Evolutionary conservation across 2,113 vertebrate species (phyloP).

Genomic region (Poicephalus gulielmi): DNA sequence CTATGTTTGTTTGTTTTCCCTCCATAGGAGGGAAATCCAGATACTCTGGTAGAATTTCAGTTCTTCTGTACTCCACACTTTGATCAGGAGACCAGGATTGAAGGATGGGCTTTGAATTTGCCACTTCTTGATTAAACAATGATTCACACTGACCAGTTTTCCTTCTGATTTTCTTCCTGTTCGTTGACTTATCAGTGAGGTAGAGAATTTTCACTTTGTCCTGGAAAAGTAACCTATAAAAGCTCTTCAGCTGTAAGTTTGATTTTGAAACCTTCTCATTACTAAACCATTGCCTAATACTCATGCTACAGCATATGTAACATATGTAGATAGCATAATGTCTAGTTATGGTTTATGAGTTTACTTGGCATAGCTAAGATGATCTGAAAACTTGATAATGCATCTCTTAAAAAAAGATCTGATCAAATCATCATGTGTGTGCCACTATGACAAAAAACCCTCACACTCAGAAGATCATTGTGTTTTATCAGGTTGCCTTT

Average conservation of each 20-base stretch:
- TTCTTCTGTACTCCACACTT: not conserved
- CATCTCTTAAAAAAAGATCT: not conserved
- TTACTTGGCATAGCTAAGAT: not conserved
- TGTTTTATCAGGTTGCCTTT: not conserved
- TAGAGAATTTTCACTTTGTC: not conserved
- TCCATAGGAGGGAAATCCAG: not conserved
- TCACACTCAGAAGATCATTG: not conserved
- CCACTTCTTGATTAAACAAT: not conserved
- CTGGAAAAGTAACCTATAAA: not conserved
- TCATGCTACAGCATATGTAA: not conserved
- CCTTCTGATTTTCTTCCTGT: not conserved
- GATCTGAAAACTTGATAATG: not conserved
- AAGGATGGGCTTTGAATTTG: not conserved
- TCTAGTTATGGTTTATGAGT: not conserved
- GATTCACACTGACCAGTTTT: not conserved
- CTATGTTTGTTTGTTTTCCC: not conserved
- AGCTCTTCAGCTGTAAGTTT: not conserved
- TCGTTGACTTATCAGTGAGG: not conserved
- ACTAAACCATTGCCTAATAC: not conserved
- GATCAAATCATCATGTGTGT: not conserved
- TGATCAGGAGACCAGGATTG: not conserved
- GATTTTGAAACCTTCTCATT: not conserved
- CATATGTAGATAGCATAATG: not conserved
- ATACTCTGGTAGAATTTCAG: not conserved
- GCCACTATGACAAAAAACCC: not conserved